Conservation (phyloP, 2,113 vertebrate genomes). For the Forbesichthys agassizii region DNA sequence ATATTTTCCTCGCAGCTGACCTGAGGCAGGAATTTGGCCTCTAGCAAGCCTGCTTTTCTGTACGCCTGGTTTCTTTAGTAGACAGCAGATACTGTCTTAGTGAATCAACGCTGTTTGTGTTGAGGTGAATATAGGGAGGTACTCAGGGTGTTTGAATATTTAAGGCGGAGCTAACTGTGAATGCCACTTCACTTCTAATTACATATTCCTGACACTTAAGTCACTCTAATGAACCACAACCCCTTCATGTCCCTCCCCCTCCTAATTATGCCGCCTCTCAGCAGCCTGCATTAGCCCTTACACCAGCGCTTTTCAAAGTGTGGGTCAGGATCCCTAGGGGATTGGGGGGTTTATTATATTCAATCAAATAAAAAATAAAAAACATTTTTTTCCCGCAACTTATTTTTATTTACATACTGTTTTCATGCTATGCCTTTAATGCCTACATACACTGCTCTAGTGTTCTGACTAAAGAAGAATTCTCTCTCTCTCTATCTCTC, state of each 20-base stretch:
- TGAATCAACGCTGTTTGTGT: conserved; percentile 72
- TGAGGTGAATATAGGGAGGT: conserved; percentile 55
- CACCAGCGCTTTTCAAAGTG: neutral
- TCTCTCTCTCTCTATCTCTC: neutral
- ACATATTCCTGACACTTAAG: conserved; percentile 45
- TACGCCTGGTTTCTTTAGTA: conserved; percentile 65
- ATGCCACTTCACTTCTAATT: conserved; percentile 54
- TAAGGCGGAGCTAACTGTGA: conserved; percentile 26
- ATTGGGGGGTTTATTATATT: no score
- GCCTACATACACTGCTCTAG: neutral
- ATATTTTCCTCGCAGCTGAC: conserved; percentile 74
- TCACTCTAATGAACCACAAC: conserved; percentile 32
- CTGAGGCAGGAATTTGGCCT: conserved; percentile 74
- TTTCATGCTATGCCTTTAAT: neutral
- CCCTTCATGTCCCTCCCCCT: neutral
- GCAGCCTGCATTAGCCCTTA: conserved; percentile 16
- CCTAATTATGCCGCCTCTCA: conserved; percentile 20
- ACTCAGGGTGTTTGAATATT: conserved; percentile 39
- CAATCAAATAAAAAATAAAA: no score
- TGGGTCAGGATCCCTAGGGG: no score
- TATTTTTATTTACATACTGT: neutral
- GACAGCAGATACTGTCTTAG: conserved; percentile 74
- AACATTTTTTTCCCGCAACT: neutral
- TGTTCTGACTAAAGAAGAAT: no score
- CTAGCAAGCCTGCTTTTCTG: conserved; percentile 66